phyloP scores from a whole-genome alignment of 2,113 vertebrate genomes.

The Sebastes schlegelii region DNA sequence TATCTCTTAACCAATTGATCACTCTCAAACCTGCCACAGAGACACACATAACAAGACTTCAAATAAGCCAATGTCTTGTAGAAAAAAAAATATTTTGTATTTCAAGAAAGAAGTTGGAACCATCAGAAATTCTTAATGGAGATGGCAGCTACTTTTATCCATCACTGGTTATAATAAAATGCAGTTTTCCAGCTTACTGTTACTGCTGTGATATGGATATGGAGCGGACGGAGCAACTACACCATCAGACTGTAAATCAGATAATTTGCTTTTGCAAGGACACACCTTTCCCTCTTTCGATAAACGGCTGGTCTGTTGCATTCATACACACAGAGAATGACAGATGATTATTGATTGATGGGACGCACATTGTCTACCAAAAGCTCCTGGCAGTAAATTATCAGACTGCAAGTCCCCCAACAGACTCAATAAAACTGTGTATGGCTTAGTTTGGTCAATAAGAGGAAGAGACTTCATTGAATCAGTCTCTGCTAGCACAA shows the following conservation, averaged over 20 bases:
- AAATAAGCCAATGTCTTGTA: not conserved
- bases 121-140: not conserved
- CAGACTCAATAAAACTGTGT: slow-evolving; percentile 61
- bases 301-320: not conserved
- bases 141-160: not conserved
- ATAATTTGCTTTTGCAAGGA: slow-evolving; percentile 34
- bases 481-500: slow-evolving; percentile 57
- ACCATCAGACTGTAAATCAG: not conserved
- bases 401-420: slow-evolving; percentile 34
- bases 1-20: not conserved
- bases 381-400: slow-evolving; percentile 58
- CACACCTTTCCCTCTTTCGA: slow-evolving; percentile 19
- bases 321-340: slow-evolving; percentile 22
- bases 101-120: not conserved
- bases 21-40: not conserved
- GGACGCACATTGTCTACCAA: slow-evolving; percentile 40
- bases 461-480: slow-evolving; percentile 68
- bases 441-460: slow-evolving; percentile 71
- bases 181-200: not conserved
- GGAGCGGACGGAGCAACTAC: not conserved
- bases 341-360: slow-evolving; percentile 55
- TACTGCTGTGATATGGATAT: not conserved
- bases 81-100: not conserved
- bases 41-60: not conserved
- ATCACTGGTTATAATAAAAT: not conserved